phyloP scores from a whole-genome alignment of 2,888 invertebrate genomes.

The Drosophila macrospina region DNA sequence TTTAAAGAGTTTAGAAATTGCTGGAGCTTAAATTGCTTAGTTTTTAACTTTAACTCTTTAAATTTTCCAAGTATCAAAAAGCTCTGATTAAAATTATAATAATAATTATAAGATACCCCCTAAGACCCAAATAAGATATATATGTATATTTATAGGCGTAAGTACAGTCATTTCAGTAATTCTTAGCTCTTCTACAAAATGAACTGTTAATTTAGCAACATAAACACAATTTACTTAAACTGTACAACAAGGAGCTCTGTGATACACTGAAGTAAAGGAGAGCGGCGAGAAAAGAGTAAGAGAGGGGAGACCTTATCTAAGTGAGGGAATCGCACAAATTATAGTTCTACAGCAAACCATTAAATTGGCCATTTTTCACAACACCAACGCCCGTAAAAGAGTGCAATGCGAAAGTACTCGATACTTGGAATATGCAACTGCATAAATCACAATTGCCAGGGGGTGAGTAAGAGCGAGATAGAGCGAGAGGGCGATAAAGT shows the following conservation, averaged over 20 bases:
- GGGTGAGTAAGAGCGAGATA: not conserved
- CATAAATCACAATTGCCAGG: conserved; percentile 70
- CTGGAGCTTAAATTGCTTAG: no score
- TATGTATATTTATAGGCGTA: no score
- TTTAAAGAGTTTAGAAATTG: no score
- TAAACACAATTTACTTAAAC: conserved; percentile 51
- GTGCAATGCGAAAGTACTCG: conserved; percentile 20
- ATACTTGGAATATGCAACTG: conserved; percentile 42
- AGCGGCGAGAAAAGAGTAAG: not conserved
- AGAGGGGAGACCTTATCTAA: conserved; percentile 30
- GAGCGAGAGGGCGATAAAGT: conserved; percentile 8
- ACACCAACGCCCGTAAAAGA: conserved; percentile 28
- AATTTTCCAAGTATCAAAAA: no score
- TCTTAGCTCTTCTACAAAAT: conserved; percentile 27
- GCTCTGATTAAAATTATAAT: no score
- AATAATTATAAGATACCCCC: no score
- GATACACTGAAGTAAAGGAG: not conserved
- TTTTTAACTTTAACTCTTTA: no score
- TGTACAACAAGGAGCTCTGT: not conserved
- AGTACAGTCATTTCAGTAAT: conserved; percentile 27
- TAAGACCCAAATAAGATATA: not conserved
- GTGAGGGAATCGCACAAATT: conserved; percentile 58
- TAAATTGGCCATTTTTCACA: conserved; percentile 66
- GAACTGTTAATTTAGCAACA: conserved; percentile 51
- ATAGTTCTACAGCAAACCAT: conserved; percentile 49